These are phyloP conservation scores for Rhagoletis pomonella DNA, from an alignment of 1,140 invertebrate species.

Conservation along the genomic window DNA sequence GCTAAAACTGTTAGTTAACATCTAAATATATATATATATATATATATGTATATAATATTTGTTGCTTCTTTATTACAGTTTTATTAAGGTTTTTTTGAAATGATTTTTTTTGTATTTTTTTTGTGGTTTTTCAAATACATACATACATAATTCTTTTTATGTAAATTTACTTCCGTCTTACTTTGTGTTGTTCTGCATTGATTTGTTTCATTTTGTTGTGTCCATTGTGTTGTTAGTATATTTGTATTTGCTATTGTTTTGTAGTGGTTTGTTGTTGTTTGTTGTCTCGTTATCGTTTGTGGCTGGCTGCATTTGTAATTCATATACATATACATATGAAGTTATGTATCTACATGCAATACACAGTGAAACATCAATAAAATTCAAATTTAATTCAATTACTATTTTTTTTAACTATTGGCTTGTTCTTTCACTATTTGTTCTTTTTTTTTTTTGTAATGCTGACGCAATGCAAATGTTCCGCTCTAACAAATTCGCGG, in stretches of 20 bases:
- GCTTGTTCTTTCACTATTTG: background rate
- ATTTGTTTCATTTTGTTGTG: background rate
- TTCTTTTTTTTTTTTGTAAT: background rate
- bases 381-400: conserved; percentile 5
- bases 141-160: background rate
- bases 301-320: conserved; percentile 4
- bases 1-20: conserved; percentile 30
- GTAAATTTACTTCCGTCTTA: background rate
- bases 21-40: conserved; percentile 52
- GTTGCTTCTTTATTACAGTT: conserved; percentile 16
- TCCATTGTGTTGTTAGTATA: background rate
- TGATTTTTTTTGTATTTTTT: background rate
- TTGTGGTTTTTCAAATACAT: background rate
- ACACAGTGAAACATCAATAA: background rate
- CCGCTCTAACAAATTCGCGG: conserved; percentile 16
- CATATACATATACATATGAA: background rate
- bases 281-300: background rate
- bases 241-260: background rate
- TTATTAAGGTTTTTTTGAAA: background rate
- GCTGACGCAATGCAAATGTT: background rate
- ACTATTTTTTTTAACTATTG: background rate
- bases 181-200: background rate
- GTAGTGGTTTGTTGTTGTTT: background rate
- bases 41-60: conserved; percentile 44
- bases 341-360: background rate